Evolutionary conservation across 2,113 vertebrate species (phyloP).

Genomic region (Pipa parva): DNA sequence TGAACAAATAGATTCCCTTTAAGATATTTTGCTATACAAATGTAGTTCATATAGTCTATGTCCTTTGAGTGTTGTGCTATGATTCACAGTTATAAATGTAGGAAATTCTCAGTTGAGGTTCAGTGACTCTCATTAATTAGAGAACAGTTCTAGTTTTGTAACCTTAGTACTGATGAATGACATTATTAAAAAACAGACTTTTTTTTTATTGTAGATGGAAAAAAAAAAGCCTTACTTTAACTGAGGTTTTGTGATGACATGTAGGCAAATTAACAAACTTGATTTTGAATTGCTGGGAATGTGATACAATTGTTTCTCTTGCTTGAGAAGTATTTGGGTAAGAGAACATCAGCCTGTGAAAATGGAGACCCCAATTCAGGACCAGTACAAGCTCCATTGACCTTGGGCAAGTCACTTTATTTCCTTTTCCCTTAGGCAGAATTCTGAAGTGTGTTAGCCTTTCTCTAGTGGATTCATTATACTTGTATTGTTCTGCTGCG

Average conservation of each 20-base stretch:
- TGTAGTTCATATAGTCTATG: background rate
- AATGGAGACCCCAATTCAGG: conserved; percentile 42
- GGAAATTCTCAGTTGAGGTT: background rate
- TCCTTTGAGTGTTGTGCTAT: background rate
- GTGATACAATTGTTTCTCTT: conserved; percentile 35
- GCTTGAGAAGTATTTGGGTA: conserved; percentile 20
- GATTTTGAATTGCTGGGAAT: conserved; percentile 25
- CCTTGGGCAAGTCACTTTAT: conserved; percentile 44
- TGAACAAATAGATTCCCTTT: too few relatives aligned
- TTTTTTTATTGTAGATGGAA: conserved; percentile 9
- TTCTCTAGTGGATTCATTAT: conserved; percentile 14
- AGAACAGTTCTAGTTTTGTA: conserved; percentile 30
- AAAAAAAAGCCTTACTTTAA: conserved; percentile 23
- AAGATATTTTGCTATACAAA: too few relatives aligned
- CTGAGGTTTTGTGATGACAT: conserved; percentile 5
- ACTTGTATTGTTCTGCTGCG: conserved; percentile 27
- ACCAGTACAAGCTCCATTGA: conserved; percentile 42
- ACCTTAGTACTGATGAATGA: conserved; percentile 20
- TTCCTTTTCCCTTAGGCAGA: conserved; percentile 37
- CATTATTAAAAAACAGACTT: conserved; percentile 18
- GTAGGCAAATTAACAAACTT: conserved; percentile 29
- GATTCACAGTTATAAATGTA: background rate
- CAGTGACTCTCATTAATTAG: conserved; percentile 23
- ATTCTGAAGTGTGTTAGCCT: conserved; percentile 32
- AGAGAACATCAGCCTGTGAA: conserved; percentile 37